Conservation (phyloP, 1,140 invertebrate genomes). For the Sycobia sp. region DNA sequence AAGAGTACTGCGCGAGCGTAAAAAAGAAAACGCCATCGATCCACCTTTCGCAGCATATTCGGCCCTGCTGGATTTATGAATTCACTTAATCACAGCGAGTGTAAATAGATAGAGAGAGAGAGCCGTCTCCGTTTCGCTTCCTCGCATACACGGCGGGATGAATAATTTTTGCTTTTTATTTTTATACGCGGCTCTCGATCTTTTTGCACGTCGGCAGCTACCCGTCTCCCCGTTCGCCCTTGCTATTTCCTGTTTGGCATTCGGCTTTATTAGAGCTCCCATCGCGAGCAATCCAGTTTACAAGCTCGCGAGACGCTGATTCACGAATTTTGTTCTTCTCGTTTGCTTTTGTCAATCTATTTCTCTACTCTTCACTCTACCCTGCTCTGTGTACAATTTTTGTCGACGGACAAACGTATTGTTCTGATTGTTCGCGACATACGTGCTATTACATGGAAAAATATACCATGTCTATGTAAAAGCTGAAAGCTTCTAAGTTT, state of each 20-base stretch:
- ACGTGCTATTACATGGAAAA: no score
- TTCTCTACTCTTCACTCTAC: no score
- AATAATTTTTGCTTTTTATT: slow-evolving; percentile 6
- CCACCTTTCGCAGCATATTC: no score
- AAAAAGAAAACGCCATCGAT: slow-evolving; percentile 18
- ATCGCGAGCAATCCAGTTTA: slow-evolving; percentile 25
- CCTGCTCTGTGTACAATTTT: no score
- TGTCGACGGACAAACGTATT: no score
- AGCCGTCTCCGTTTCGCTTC: neutral
- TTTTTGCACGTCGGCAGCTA: no score
- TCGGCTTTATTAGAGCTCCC: slow-evolving; percentile 32
- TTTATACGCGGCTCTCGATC: no score
- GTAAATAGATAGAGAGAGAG: slow-evolving; percentile 29
- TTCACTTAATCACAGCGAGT: slow-evolving; percentile 26
- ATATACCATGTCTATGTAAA: no score
- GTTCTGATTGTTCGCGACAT: no score
- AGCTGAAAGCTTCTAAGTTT: no score
- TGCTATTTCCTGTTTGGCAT: slow-evolving; percentile 10
- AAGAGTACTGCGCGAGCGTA: neutral
- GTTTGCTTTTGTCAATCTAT: no score
- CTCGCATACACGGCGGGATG: neutral
- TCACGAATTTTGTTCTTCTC: neutral
- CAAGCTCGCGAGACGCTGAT: slow-evolving; percentile 18
- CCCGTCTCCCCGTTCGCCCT: neutral
- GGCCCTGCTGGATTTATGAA: slow-evolving; percentile 1